Evolutionary conservation across 2,113 vertebrate genomes (phyloP).

Genomic region (Brachyhypopomus gauderio): DNA sequence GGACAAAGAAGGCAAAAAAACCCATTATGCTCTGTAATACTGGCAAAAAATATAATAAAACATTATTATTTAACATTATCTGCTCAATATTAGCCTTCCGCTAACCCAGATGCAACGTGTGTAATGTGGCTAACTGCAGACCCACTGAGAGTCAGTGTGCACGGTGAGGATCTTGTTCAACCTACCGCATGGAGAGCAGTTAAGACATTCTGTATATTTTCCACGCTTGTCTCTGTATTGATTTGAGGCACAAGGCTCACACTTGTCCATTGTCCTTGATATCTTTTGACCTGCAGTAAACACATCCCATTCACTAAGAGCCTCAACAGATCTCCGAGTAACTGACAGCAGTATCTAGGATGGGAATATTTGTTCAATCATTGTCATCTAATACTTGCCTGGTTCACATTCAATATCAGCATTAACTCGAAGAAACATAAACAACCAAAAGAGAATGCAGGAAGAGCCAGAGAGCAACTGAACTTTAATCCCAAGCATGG

Average conservation of each 20-base stretch:
- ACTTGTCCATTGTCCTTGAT: not conserved
- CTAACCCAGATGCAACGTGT: too few species aligned
- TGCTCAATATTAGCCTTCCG: too few species aligned
- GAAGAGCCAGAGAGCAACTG: not conserved
- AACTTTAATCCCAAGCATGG: not conserved
- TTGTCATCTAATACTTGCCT: constrained; percentile 7
- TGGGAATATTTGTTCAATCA: too few species aligned
- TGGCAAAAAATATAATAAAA: too few species aligned
- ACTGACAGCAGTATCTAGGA: rapidly evolving
- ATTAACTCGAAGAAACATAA: not conserved
- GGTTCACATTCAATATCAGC: not conserved
- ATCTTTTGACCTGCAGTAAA: not conserved
- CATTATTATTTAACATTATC: too few species aligned
- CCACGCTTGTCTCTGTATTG: not conserved
- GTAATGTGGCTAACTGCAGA: too few species aligned
- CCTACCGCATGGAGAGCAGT: constrained; percentile 18
- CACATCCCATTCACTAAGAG: not conserved
- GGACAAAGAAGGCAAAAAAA: too few species aligned
- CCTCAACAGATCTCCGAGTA: not conserved
- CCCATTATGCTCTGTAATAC: too few species aligned
- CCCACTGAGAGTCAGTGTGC: too few species aligned
- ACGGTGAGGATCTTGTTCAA: not conserved
- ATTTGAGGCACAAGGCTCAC: not conserved
- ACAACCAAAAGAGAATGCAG: not conserved
- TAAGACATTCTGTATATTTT: not conserved